Percentiles rank a stretch among this genome's conserved stretches.
phyloP scores from a whole-genome alignment of 2,888 invertebrate species.

The Fragum sueziense region DNA sequence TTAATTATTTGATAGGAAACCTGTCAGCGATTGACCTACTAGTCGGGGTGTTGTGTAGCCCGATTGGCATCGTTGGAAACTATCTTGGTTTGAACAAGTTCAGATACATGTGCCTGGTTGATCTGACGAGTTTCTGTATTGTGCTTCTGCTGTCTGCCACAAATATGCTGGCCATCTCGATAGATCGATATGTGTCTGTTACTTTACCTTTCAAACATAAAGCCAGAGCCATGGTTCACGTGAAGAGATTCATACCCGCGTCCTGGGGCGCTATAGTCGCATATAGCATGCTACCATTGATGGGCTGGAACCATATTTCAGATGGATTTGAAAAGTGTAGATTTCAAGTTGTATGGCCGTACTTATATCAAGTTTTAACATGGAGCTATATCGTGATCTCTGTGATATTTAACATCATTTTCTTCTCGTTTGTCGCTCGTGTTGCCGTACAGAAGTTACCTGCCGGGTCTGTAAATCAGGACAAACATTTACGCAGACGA shows the following conservation, averaged over 20 bases:
- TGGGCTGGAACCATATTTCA: conserved; percentile 36
- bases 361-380: background rate
- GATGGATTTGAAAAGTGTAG: conserved; percentile 26
- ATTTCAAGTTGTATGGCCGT: conserved; percentile 23
- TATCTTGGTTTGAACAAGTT: conserved; percentile 29
- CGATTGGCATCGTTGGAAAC: conserved; percentile 38
- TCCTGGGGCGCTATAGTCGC: conserved; percentile 19
- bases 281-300: conserved; percentile 29
- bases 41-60: conserved; percentile 30
- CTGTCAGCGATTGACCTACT: conserved; percentile 39
- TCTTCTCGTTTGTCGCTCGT: conserved; percentile 34
- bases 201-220: conserved; percentile 46
- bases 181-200: conserved; percentile 46
- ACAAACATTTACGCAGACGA: conserved; percentile 10
- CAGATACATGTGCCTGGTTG: conserved; percentile 26
- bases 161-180: conserved; percentile 47
- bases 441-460: conserved; percentile 31
- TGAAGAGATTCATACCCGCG: conserved; percentile 23
- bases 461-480: background rate
- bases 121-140: conserved; percentile 6
- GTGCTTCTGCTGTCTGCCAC: conserved; percentile 34
- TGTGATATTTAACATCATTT: conserved; percentile 8
- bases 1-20: conserved; percentile 40
- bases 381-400: conserved; percentile 3
- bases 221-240: conserved; percentile 18